These are phyloP conservation scores for Sebastes cheni DNA, from an alignment of 2,797 vertebrate genomes.

Conservation along the genomic window DNA sequence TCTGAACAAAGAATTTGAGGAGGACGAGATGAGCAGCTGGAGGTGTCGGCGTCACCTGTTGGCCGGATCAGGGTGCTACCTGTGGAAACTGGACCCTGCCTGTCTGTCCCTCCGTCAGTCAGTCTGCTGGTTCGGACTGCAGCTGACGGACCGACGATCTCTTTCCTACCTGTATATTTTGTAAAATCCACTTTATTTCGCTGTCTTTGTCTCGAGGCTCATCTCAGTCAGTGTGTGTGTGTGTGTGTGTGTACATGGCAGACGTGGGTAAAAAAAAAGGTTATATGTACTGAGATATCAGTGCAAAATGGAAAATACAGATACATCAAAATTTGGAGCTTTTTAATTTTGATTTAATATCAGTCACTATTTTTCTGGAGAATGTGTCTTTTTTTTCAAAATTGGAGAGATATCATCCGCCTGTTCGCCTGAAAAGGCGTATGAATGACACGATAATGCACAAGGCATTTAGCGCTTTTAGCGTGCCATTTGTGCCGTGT, in stretches of 20 bases:
- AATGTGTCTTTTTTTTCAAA: too few species aligned
- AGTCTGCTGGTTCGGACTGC: constrained; percentile 76
- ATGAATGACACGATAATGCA: too few species aligned
- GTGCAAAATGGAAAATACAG: not conserved
- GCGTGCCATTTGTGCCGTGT: too few species aligned
- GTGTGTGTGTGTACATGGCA: constrained; percentile 1
- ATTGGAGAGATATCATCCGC: too few species aligned
- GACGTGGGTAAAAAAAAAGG: constrained; percentile 2
- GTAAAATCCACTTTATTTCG: constrained; percentile 43
- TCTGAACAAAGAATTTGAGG: not conserved
- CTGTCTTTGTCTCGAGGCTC: constrained; percentile 37
- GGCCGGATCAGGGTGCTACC: not conserved
- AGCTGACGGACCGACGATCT: constrained; percentile 9
- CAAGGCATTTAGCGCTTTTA: too few species aligned
- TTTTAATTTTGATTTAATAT: not conserved
- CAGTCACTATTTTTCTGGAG: not conserved
- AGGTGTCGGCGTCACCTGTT: constrained; percentile 33
- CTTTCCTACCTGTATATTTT: constrained; percentile 59
- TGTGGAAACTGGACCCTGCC: constrained; percentile 16
- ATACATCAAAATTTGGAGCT: not conserved
- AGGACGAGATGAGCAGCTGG: constrained; percentile 1
- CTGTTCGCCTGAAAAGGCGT: too few species aligned
- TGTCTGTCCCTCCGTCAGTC: constrained; percentile 11
- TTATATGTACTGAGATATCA: not conserved
- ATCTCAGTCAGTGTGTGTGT: constrained; percentile 12